These are phyloP conservation scores for Thinocorus orbignyianus DNA, from an alignment of 2,113 vertebrate genomes.

Conservation along the genomic window DNA sequence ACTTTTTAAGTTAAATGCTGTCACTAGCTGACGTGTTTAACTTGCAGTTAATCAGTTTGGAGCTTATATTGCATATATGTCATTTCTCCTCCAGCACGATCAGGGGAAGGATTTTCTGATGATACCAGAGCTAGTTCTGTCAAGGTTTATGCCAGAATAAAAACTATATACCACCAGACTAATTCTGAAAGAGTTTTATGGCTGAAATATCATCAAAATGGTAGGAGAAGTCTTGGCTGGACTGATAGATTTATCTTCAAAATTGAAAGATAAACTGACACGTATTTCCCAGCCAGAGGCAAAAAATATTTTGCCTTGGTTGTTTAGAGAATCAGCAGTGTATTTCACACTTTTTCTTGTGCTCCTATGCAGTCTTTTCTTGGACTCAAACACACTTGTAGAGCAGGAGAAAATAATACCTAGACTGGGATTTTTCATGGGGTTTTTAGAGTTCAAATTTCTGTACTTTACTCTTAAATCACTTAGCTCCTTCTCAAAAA, in stretches of 20 bases:
- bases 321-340: neutral
- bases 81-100: neutral
- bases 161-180: neutral
- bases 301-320: neutral
- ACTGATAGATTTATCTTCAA: neutral
- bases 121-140: neutral
- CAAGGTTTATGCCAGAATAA: neutral
- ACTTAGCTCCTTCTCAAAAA: neutral
- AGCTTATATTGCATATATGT: neutral
- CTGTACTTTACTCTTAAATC: neutral
- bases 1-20: neutral
- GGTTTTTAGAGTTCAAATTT: neutral
- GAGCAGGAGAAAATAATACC: neutral
- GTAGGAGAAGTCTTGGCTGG: neutral
- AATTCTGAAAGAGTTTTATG: neutral
- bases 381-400: neutral
- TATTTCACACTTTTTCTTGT: neutral
- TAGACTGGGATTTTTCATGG: neutral
- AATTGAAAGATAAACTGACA: neutral
- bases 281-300: neutral
- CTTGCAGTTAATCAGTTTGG: neutral
- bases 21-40: neutral
- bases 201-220: neutral
- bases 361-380: neutral
- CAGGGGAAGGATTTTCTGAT: neutral